phyloP scores from a whole-genome alignment of 1,140 invertebrate species.

The Diachasma alloeum region DNA sequence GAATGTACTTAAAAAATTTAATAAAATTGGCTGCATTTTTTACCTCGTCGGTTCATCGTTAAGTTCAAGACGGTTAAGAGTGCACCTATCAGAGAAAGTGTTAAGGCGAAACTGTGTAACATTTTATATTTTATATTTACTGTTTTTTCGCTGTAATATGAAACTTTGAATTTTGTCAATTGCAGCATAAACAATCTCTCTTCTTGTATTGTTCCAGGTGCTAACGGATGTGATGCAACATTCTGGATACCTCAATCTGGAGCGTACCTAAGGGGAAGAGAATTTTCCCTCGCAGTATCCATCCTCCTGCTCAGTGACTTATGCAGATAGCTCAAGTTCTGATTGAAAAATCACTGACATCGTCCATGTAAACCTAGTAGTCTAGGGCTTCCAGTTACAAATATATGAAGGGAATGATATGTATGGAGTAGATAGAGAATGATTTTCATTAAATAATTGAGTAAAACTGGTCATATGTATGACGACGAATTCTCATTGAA shows the following conservation, averaged over 20 bases:
- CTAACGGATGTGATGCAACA: not conserved
- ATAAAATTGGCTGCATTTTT: no score
- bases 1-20: no score
- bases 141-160: no score
- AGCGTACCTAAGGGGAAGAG: not conserved
- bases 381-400: constrained; percentile 65
- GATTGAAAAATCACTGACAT: constrained; percentile 51
- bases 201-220: not conserved
- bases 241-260: not conserved
- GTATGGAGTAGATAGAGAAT: constrained; percentile 62
- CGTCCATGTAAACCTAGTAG: constrained; percentile 65
- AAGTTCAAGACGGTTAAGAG: no score
- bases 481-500: not conserved
- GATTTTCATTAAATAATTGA: constrained; percentile 49
- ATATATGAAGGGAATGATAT: constrained; percentile 45
- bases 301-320: constrained; percentile 4
- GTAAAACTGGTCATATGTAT: not conserved
- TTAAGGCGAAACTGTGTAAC: no score
- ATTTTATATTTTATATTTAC: no score
- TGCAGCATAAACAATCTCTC: no score
- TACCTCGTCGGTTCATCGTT: no score
- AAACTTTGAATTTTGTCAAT: no score
- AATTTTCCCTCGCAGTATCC: not conserved
- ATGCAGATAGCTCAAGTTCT: constrained; percentile 14
- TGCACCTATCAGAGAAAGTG: no score